phyloP scores from a whole-genome alignment of 2,888 invertebrate genomes.

The Aromia moschata region DNA sequence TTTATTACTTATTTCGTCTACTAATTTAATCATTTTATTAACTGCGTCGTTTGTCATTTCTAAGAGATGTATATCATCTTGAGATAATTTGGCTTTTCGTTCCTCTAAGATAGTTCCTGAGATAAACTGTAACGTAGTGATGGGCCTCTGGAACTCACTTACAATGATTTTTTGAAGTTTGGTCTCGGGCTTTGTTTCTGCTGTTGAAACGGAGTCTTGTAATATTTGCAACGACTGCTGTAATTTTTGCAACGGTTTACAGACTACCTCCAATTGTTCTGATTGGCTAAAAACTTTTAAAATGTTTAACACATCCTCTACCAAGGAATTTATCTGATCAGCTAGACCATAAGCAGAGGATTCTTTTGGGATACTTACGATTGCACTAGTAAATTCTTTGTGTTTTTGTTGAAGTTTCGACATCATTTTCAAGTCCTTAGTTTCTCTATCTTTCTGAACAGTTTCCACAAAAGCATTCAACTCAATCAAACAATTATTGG shows the following conservation, averaged over 20 bases:
- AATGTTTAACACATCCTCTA: conserved; percentile 27
- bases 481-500: conserved; percentile 26
- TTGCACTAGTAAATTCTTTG: conserved; percentile 27
- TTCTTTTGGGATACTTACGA: conserved; percentile 2
- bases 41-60: conserved; percentile 52
- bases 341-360: conserved; percentile 22
- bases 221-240: conserved; percentile 54
- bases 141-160: conserved; percentile 55
- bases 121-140: conserved; percentile 58
- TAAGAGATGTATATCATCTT: conserved; percentile 55
- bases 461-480: conserved; percentile 22
- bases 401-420: conserved; percentile 26
- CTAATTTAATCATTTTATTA: conserved; percentile 49
- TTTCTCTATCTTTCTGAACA: conserved; percentile 14
- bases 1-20: conserved; percentile 42
- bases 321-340: conserved; percentile 12
- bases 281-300: conserved; percentile 27
- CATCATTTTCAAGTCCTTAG: not conserved
- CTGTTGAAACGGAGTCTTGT: conserved; percentile 51
- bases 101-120: conserved; percentile 55
- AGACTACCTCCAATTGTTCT: conserved; percentile 15
- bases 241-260: conserved; percentile 47
- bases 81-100: conserved; percentile 53
- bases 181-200: conserved; percentile 44
- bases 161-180: conserved; percentile 51